Evolutionary conservation across 2,888 invertebrate species (phyloP).

Genomic region (Kryphioiulus occultus): DNA sequence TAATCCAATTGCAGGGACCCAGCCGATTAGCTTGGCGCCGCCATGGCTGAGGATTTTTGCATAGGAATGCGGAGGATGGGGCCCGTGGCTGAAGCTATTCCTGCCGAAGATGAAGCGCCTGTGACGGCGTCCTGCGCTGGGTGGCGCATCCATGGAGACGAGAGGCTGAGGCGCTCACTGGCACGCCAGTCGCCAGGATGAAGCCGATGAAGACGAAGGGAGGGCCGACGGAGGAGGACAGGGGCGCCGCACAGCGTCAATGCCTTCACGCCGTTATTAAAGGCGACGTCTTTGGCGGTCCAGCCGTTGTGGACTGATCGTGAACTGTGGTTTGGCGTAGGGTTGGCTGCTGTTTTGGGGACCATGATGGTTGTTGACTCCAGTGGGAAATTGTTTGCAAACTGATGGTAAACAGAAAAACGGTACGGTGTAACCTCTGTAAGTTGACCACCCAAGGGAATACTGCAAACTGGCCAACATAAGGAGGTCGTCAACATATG

Average conservation of each 20-base stretch:
- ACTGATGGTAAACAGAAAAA: too few species aligned
- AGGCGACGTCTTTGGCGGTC: too few species aligned
- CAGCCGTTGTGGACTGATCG: too few species aligned
- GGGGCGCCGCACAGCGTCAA: neutral
- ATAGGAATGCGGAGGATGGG: neutral
- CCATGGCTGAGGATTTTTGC: neutral
- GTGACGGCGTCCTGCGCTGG: neutral
- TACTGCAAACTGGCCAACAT: too few species aligned
- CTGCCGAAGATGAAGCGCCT: neutral
- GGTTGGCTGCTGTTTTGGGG: too few species aligned
- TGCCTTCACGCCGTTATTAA: too few species aligned
- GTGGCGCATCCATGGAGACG: neutral
- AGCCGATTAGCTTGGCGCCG: neutral
- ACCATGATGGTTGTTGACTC: too few species aligned
- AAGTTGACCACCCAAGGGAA: too few species aligned
- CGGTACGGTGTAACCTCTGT: too few species aligned
- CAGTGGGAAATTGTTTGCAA: too few species aligned
- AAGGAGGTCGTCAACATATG: too few species aligned
- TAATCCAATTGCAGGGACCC: neutral
- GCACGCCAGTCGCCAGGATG: neutral
- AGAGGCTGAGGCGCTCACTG: neutral
- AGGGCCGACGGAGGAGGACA: neutral
- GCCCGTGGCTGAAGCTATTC: neutral
- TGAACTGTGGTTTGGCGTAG: too few species aligned
- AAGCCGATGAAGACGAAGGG: constrained; percentile 5